A percentile compares a stretch with the other conserved stretches of the same genome.
These are phyloP conservation scores for Datnioides undecimradiatus DNA, from an alignment of 2,113 vertebrate genomes.

Conservation along the genomic window DNA sequence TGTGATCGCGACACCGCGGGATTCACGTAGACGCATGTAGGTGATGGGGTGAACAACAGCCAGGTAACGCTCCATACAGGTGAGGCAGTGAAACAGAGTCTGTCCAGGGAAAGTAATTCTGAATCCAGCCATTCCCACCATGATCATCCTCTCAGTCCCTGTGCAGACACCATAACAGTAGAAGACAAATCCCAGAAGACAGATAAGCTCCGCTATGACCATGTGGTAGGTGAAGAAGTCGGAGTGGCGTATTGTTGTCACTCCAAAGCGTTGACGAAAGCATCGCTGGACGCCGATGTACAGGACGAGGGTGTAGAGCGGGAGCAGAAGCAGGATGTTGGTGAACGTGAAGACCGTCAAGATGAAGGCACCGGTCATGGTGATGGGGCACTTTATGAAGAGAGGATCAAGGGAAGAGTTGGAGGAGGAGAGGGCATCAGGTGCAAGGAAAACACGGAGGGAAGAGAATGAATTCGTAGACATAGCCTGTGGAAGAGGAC, in stretches of 20 bases:
- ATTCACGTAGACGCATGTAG: neutral
- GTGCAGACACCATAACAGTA: rapidly evolving
- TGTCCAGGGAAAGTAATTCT: neutral
- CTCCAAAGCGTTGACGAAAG: rapidly evolving
- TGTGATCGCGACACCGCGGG: conserved; percentile 7
- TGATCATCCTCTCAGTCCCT: rapidly evolving
- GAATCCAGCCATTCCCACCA: rapidly evolving
- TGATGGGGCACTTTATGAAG: rapidly evolving
- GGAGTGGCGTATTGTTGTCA: conserved; percentile 19
- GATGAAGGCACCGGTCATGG: rapidly evolving
- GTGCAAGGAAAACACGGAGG: neutral
- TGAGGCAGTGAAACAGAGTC: conserved; percentile 34
- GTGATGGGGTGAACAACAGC: conserved; percentile 42
- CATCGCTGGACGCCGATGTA: neutral
- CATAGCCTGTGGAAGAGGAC: conserved; percentile 21
- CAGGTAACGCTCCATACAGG: conserved; percentile 57
- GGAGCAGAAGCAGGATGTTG: conserved; percentile 4
- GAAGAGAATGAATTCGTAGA: neutral
- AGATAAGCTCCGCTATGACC: neutral
- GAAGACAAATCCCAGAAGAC: rapidly evolving
- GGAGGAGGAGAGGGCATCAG: neutral
- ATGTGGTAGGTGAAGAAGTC: conserved; percentile 51
- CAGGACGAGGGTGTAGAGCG: conserved; percentile 37
- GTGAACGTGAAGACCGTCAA: rapidly evolving
- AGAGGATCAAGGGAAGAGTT: rapidly evolving